Evolutionary conservation across 2,888 invertebrate genomes (phyloP).

Genomic region (Orthosia incerta): DNA sequence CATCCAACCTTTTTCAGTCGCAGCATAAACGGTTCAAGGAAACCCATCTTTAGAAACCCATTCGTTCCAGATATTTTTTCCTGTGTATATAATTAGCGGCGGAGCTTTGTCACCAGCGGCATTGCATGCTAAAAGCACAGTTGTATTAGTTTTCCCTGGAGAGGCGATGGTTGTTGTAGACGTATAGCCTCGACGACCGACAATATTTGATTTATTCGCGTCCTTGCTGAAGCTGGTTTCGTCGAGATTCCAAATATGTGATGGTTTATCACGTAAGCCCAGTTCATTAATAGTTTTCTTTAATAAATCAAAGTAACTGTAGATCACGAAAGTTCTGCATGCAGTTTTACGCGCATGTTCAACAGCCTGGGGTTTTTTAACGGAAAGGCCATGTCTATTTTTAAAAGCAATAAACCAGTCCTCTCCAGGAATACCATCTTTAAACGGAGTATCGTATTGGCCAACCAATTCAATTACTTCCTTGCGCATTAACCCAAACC

Average conservation of each 20-base stretch:
- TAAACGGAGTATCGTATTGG: constrained; percentile 7
- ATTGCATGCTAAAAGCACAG: constrained; percentile 3
- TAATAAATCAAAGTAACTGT: constrained; percentile 60
- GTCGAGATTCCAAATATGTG: constrained; percentile 63
- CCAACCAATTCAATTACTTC: constrained; percentile 4
- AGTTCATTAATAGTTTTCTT: constrained; percentile 21
- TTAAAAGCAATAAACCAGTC: constrained; percentile 37
- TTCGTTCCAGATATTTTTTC: constrained; percentile 6
- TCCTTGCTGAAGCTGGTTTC: constrained; percentile 53
- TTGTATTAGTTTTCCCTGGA: constrained; percentile 5
- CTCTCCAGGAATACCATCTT: constrained; percentile 2
- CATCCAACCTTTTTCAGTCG: constrained; percentile 4
- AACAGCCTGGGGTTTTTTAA: constrained; percentile 76
- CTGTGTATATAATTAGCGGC: constrained; percentile 1
- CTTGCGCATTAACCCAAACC: constrained; percentile 5
- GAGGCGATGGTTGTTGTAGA: constrained; percentile 17
- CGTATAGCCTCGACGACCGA: constrained; percentile 19
- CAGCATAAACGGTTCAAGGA: constrained; percentile 5
- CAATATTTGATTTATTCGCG: constrained; percentile 50
- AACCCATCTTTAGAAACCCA: constrained; percentile 2
- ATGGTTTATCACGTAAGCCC: constrained; percentile 31
- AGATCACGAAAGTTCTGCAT: constrained; percentile 56
- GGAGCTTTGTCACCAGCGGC: constrained; percentile 7
- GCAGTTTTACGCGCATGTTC: constrained; percentile 67
- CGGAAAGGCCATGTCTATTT: constrained; percentile 68